phyloP scores from a whole-genome alignment of 2,888 invertebrate species.

The Halocaridina rubra region DNA sequence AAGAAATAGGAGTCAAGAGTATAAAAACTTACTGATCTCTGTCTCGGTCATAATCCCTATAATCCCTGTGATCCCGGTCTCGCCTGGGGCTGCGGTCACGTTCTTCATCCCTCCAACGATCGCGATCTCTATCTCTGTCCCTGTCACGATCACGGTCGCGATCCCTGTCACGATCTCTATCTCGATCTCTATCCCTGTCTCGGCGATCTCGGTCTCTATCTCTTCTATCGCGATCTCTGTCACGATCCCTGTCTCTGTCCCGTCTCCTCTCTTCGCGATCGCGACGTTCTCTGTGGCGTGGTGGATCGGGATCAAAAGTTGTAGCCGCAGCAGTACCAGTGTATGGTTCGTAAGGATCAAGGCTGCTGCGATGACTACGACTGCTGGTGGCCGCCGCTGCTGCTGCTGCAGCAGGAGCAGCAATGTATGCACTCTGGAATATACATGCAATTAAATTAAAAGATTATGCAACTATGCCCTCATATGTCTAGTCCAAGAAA shows the following conservation, averaged over 20 bases:
- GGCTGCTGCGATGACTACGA: slow-evolving; percentile 33
- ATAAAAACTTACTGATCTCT: slow-evolving; percentile 37
- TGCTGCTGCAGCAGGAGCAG: slow-evolving; percentile 46
- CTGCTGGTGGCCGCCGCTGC: slow-evolving; percentile 37
- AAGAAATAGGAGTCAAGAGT: not conserved
- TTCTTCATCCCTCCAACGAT: slow-evolving; percentile 52
- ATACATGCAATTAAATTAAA: no score
- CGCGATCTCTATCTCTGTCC: slow-evolving; percentile 51
- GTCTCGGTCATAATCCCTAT: slow-evolving; percentile 44
- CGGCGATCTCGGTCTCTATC: slow-evolving; percentile 50
- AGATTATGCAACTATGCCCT: no score
- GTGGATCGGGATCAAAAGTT: slow-evolving; percentile 47
- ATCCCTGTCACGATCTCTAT: slow-evolving; percentile 49
- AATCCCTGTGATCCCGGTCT: slow-evolving; percentile 51
- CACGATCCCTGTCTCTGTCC: slow-evolving; percentile 59
- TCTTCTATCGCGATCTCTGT: slow-evolving; percentile 43
- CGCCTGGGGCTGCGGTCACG: slow-evolving; percentile 42
- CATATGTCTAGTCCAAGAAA: no score
- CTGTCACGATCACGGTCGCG: slow-evolving; percentile 29
- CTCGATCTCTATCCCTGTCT: slow-evolving; percentile 44
- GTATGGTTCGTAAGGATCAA: slow-evolving; percentile 55
- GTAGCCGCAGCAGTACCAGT: slow-evolving; percentile 33
- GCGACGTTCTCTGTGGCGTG: slow-evolving; percentile 54
- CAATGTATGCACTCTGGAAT: slow-evolving; percentile 54
- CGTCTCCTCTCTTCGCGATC: slow-evolving; percentile 53